Conservation (phyloP, 1,140 invertebrate genomes). For the Ceratoteleas bidentatus region DNA sequence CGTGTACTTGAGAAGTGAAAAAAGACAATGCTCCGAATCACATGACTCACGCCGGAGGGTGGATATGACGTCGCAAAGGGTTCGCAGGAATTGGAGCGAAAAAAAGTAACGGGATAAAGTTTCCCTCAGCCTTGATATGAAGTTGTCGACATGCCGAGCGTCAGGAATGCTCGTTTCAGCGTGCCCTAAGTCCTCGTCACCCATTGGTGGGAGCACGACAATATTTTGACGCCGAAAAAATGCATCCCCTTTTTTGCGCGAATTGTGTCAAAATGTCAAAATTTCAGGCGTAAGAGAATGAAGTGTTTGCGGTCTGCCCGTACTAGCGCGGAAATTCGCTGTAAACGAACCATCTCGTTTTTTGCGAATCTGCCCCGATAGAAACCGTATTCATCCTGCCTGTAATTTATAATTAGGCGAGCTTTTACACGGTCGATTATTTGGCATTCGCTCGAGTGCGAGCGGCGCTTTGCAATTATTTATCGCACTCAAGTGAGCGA, state of each 20-base stretch:
- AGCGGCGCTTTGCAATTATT: constrained; percentile 4
- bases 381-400: too few relatives aligned
- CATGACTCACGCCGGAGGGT: constrained; percentile 28
- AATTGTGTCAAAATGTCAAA: not conserved
- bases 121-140: constrained; percentile 54
- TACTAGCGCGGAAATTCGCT: not conserved
- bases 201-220: constrained; percentile 21
- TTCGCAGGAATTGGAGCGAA: constrained; percentile 68
- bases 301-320: not conserved
- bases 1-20: constrained; percentile 32
- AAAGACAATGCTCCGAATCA: constrained; percentile 51
- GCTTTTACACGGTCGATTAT: not conserved
- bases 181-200: constrained; percentile 28
- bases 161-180: constrained; percentile 54
- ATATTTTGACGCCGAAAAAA: constrained; percentile 4
- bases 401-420: too few relatives aligned
- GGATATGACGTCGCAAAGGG: constrained; percentile 38
- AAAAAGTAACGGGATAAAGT: constrained; percentile 68
- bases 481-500: constrained; percentile 9
- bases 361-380: not conserved
- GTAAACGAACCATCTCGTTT: not conserved
- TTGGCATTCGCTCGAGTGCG: constrained; percentile 10
- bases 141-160: constrained; percentile 59
- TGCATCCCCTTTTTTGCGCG: constrained; percentile 13
- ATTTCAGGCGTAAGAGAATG: not conserved